Conservation (phyloP, 2,113 vertebrate species). For the Alouatta palliata region DNA sequence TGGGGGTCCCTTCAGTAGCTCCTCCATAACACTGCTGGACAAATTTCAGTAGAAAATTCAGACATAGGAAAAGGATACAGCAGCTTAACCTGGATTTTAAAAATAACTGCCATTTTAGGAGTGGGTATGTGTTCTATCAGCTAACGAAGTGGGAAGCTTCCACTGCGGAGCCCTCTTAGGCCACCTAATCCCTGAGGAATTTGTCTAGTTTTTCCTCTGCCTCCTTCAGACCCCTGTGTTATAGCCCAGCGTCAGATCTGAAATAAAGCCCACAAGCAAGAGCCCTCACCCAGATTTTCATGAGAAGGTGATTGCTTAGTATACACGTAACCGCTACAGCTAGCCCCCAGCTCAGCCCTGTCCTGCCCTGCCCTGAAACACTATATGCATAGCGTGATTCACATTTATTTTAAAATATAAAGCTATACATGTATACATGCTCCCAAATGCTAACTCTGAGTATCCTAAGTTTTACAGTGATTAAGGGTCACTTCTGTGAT, state of each 20-base stretch:
- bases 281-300: not conserved
- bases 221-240: not conserved
- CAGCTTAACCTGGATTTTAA: not conserved
- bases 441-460: not conserved
- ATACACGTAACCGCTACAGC: not conserved
- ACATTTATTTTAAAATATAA: conserved; percentile 31
- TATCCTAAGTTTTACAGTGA: not conserved
- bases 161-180: not conserved
- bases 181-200: not conserved
- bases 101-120: not conserved
- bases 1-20: not conserved
- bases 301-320: not conserved
- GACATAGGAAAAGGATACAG: not conserved
- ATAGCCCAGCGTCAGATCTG: not conserved
- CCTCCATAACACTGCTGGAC: not conserved
- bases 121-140: not conserved
- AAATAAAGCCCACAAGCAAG: not conserved
- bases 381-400: not conserved
- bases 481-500: not conserved
- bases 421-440: not conserved
- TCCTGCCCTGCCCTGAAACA: not conserved
- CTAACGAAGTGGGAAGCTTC: not conserved
- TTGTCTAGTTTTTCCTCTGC: not conserved
- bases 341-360: not conserved
- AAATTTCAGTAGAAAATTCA: not conserved